Conservation (phyloP, 35 echinoderm and acorn worm genomes). For the Hemicentrotus pulcherrimus region DNA sequence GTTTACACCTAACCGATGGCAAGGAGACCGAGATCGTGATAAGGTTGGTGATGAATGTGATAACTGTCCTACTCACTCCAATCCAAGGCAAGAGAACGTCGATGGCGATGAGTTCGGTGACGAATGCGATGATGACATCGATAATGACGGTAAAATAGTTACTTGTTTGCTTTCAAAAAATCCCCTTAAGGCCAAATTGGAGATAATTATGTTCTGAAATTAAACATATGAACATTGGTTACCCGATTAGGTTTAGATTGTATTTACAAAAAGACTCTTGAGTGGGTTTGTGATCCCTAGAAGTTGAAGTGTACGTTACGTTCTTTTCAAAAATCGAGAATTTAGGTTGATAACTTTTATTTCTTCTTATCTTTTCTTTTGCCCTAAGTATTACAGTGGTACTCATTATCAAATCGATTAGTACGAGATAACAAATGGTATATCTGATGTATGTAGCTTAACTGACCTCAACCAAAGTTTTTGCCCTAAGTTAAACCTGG, state of each 20-base stretch:
- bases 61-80: slow-evolving; percentile 61
- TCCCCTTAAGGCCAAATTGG: not conserved
- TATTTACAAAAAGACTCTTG: too few relatives aligned
- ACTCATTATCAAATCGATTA: too few relatives aligned
- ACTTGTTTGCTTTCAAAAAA: not conserved
- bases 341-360: too few relatives aligned
- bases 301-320: too few relatives aligned
- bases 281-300: too few relatives aligned
- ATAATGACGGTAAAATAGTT: slow-evolving; percentile 81
- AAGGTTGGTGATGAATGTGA: slow-evolving; percentile 73
- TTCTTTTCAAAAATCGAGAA: too few relatives aligned
- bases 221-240: not conserved
- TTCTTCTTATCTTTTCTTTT: too few relatives aligned
- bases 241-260: too few relatives aligned
- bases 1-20: slow-evolving; percentile 52
- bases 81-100: slow-evolving; percentile 79
- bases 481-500: not conserved
- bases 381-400: too few relatives aligned
- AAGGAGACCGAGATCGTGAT: slow-evolving; percentile 67
- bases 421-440: too few relatives aligned
- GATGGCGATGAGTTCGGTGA: slow-evolving; percentile 82
- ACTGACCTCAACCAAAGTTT: not conserved
- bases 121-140: slow-evolving; percentile 90
- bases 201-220: not conserved
- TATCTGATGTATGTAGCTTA: not conserved